phyloP scores from a whole-genome alignment of 2,113 vertebrate species.

The Aegithalos caudatus region DNA sequence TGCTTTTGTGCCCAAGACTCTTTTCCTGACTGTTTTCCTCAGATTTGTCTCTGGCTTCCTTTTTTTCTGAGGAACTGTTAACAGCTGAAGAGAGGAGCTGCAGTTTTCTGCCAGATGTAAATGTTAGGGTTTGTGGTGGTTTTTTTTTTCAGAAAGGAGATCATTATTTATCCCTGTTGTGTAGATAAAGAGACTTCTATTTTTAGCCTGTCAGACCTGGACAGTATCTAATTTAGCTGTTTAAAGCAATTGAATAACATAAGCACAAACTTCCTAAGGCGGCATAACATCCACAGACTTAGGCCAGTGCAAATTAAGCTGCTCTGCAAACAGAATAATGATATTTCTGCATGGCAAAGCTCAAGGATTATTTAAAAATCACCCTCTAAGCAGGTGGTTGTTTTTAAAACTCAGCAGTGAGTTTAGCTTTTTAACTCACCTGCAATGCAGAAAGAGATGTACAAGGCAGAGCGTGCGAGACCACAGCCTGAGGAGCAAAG shows the following conservation, averaged over 20 bases:
- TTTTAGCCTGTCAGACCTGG: conserved; percentile 25
- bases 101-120: background rate
- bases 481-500: background rate
- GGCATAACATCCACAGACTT: background rate
- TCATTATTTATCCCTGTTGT: conserved; percentile 8
- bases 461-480: background rate
- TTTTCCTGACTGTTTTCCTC: background rate
- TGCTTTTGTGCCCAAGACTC: background rate
- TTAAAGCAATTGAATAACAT: background rate
- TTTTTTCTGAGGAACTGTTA: background rate
- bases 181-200: background rate
- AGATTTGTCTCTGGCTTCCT: background rate
- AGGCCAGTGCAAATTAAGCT: background rate
- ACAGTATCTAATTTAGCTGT: conserved; percentile 20
- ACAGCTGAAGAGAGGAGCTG: background rate
- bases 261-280: background rate
- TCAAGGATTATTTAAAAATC: background rate
- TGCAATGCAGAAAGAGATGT: background rate
- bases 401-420: background rate
- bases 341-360: background rate
- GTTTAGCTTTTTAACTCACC: background rate
- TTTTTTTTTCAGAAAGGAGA: background rate
- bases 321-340: background rate
- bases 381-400: background rate
- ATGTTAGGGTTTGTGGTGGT: background rate